Evolutionary conservation across 2,888 invertebrate genomes (phyloP), one percentile per base, ranked within the genome.

Genomic region (Tiliacea citrago): DNA sequence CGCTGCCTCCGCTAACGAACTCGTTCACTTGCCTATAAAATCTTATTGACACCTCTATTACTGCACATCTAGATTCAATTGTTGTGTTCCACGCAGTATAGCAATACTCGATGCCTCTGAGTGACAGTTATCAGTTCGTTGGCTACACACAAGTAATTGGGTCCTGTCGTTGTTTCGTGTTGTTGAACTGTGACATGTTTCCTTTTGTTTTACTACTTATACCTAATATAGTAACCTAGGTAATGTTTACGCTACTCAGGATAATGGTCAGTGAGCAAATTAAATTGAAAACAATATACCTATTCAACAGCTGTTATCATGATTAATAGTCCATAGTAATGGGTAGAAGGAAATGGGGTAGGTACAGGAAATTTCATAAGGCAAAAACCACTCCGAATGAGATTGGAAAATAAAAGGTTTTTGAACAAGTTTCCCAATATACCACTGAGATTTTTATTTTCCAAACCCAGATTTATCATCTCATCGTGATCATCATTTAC

Each of bases 1-100:
- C 92, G 82, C 89, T 82, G 87, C 86, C 78, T 75, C 84, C 88
- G 87, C 91, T 94, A 94, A 94, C 93, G 92, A 94, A 94, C 93
- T 92, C 86, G 92, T 90, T 90, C 83, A 82, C 85, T 89, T 86
- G 80, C 85, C 89, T 87, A 91, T 91, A 90, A 92, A 91, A 90
- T 88, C 84, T 86, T 88, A 90, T 90, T 91, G 91, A 90, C 89
- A 90, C 88, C 88, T 89, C 86, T 88, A 89, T 91, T 90, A 87
- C 79, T 81, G 62, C 75, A 86, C 85, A 82, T 87, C 79, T 82
- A 83, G 77, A 84, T 86, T 84, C 75, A 81, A 82, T 84, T 86
- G 80, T 80, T 70, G 73, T 85, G 60, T 71, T 81, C 70, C 51
- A 61, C 68, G 75, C 63, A 75, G 63, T 68, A 57, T 68, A 57